phyloP scores from a whole-genome alignment of 2,888 invertebrate species.

The Lacanobia wlatinum region DNA sequence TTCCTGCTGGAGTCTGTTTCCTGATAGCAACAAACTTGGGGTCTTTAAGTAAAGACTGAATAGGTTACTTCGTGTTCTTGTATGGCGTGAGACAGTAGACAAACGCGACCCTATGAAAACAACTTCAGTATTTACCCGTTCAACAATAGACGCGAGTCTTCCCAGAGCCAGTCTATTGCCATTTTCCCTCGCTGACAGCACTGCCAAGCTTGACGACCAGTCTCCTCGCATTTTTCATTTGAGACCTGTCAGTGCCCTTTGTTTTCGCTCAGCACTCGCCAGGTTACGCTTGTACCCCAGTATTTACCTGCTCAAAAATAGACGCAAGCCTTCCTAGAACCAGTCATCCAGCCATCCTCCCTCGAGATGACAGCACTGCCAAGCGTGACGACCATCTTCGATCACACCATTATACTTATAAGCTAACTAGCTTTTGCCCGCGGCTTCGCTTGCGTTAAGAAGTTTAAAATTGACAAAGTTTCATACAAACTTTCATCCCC shows the following conservation, averaged over 20 bases:
- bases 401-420: neutral
- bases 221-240: constrained; percentile 96
- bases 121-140: constrained; percentile 96
- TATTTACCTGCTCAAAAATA: constrained; percentile 98
- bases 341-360: constrained; percentile 91
- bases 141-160: constrained; percentile 98
- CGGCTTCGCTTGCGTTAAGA: too few species aligned
- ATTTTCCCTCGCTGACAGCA: constrained; percentile 99
- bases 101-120: too few species aligned
- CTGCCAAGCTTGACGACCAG: constrained; percentile 99
- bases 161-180: constrained; percentile 99
- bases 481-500: too few species aligned
- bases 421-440: too few species aligned
- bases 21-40: too few species aligned
- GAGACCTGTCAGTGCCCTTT: constrained; percentile 94
- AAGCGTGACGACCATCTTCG: constrained; percentile 96
- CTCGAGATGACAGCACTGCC: constrained; percentile 95
- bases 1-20: too few species aligned
- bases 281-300: constrained; percentile 85
- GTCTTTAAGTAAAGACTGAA: too few species aligned
- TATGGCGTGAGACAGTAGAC: too few species aligned
- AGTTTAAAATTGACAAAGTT: too few species aligned
- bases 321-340: constrained; percentile 98
- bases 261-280: constrained; percentile 91
- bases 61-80: too few species aligned